Percentiles rank a stretch among this genome's conserved stretches.
These are phyloP conservation scores for Cyprinodon brontotheroides DNA, from an alignment of 2,113 vertebrate genomes.

Conservation along the genomic window DNA sequence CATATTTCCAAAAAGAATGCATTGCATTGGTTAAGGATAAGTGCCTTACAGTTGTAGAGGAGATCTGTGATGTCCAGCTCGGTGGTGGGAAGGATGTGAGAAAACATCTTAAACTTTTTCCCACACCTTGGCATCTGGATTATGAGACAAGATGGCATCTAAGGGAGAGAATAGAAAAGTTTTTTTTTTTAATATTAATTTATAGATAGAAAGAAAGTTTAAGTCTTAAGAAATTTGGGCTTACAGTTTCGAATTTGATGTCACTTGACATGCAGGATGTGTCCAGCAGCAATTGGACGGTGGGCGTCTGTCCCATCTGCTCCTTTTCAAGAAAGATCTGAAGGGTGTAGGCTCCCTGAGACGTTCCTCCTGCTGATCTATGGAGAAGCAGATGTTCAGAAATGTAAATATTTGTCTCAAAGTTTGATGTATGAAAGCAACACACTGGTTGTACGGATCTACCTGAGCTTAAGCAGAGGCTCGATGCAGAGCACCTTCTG, in stretches of 20 bases:
- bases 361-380: slow-evolving; percentile 71
- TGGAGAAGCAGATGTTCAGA: not conserved
- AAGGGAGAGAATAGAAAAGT: not conserved
- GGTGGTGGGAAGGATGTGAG: slow-evolving; percentile 81
- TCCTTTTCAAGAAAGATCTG: slow-evolving; percentile 83
- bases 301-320: slow-evolving; percentile 72
- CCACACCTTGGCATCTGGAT: slow-evolving; percentile 86
- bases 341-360: slow-evolving; percentile 80
- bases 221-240: slow-evolving; percentile 1
- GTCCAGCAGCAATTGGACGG: slow-evolving; percentile 82
- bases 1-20: not conserved
- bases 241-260: slow-evolving; percentile 82
- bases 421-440: not conserved
- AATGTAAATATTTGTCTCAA: not conserved
- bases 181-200: not conserved
- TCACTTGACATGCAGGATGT: slow-evolving; percentile 78
- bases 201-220: not conserved
- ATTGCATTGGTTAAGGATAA: not conserved
- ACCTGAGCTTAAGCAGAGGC: slow-evolving; percentile 82
- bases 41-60: slow-evolving; percentile 76
- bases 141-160: slow-evolving; percentile 82
- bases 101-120: slow-evolving; percentile 85
- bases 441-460: not conserved
- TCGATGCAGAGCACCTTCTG: slow-evolving; percentile 77
- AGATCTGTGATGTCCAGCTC: slow-evolving; percentile 83